Evolutionary conservation across 2,888 invertebrate species (phyloP).

Genomic region (Troides oblongomaculatus): DNA sequence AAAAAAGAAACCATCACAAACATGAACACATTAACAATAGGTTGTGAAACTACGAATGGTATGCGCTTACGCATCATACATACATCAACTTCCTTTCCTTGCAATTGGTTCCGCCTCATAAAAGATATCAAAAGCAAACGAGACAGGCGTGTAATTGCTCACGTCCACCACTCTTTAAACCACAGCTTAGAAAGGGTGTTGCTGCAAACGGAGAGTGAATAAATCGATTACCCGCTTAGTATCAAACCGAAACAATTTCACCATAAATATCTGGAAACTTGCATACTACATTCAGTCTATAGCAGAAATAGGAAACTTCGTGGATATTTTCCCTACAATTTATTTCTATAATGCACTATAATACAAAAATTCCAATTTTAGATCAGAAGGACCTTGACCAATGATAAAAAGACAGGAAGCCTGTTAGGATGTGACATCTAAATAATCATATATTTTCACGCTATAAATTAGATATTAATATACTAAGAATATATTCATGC

Average conservation of each 20-base stretch:
- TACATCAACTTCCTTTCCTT: neutral
- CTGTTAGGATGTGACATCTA: no score
- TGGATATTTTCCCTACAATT: no score
- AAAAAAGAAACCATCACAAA: no score
- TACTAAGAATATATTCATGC: no score
- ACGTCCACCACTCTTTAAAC: constrained; percentile 23
- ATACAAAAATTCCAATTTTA: no score
- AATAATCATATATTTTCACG: no score
- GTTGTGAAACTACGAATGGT: neutral
- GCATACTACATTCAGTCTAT: neutral
- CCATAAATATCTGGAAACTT: neutral
- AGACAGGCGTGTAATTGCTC: constrained; percentile 33
- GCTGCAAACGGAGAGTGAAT: constrained; percentile 19
- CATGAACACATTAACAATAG: no score
- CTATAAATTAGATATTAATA: no score
- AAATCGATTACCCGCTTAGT: constrained; percentile 24
- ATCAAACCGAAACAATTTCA: constrained; percentile 23
- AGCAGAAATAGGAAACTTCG: no score
- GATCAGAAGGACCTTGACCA: no score
- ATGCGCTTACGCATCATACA: neutral
- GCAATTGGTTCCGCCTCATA: constrained; percentile 26
- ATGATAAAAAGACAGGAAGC: no score
- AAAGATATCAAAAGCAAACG: constrained; percentile 32
- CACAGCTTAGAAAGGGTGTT: constrained; percentile 20
- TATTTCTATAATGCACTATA: no score